Conservation (phyloP, 2,113 vertebrate genomes). For the Megaceryle maxima region DNA sequence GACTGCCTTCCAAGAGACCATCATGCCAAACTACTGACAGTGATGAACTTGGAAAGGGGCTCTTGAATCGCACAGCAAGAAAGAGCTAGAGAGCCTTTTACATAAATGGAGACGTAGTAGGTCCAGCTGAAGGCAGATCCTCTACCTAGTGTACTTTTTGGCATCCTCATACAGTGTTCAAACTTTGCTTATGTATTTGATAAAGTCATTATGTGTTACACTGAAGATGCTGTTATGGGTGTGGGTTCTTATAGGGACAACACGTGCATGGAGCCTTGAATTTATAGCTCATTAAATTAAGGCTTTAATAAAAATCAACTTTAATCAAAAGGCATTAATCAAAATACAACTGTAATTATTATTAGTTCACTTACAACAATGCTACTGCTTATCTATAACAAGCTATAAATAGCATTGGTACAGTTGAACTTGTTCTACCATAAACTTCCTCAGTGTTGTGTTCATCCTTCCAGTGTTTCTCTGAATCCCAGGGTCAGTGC, state of each 20-base stretch:
- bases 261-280: not conserved
- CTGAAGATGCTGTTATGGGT: not conserved
- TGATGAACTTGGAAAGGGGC: not conserved
- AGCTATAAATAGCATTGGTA: not conserved
- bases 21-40: not conserved
- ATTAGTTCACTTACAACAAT: not conserved
- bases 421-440: not conserved
- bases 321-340: not conserved
- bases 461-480: not conserved
- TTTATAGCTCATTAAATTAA: not conserved
- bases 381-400: not conserved
- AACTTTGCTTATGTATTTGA: not conserved
- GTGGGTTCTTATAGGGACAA: not conserved
- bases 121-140: not conserved
- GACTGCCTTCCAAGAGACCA: not conserved
- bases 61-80: not conserved
- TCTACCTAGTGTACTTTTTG: not conserved
- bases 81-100: not conserved
- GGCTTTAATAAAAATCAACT: not conserved
- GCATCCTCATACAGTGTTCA: not conserved
- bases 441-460: not conserved
- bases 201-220: not conserved
- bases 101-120: accelerated
- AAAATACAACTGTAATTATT: not conserved
- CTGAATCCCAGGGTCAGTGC: not conserved